Percentiles rank a stretch among this genome's conserved stretches.
Conservation (phyloP, 2,888 invertebrate species). For the Cheilosia grossa region DNA sequence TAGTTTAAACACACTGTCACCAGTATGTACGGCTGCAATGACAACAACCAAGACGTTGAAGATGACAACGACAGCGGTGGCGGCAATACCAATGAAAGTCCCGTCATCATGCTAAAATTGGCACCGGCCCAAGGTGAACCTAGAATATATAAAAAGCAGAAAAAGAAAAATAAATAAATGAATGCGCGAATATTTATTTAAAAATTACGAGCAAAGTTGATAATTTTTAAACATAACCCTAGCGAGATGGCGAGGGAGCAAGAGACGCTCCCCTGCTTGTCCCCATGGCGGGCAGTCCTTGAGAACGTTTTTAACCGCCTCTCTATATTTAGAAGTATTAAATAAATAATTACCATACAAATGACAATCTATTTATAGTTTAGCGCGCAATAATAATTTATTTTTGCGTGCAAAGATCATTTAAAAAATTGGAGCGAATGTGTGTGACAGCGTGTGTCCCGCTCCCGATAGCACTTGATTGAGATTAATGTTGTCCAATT, state of each 20-base stretch:
- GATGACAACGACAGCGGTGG: conserved; percentile 65
- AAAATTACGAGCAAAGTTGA: conserved; percentile 51
- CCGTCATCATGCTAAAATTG: conserved; percentile 75
- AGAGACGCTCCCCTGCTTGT: not conserved
- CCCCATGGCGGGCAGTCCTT: conserved; percentile 41
- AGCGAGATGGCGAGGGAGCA: not conserved
- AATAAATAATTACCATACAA: conserved; percentile 62
- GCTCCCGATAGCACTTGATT: conserved; percentile 23
- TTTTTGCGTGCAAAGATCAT: conserved; percentile 6
- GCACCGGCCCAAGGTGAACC: conserved; percentile 73
- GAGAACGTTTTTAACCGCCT: conserved; percentile 22
- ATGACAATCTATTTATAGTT: conserved; percentile 60
- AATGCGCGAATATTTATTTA: conserved; percentile 33
- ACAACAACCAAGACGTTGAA: conserved; percentile 65
- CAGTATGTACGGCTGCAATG: conserved; percentile 59
- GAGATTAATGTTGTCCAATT: conserved; percentile 68
- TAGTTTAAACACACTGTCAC: conserved; percentile 70
- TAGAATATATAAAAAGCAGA: conserved; percentile 47
- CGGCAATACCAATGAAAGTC: conserved; percentile 72
- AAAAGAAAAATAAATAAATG: conserved; percentile 18
- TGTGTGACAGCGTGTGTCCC: conserved; percentile 51
- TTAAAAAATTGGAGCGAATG: conserved; percentile 2
- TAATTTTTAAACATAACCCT: conserved; percentile 44
- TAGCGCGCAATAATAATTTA: conserved; percentile 29
- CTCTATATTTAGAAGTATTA: conserved; percentile 35